Evolutionary conservation across 2,888 invertebrate species (phyloP), one percentile per base, ranked within the genome.

Genomic region (Synergus umbraculus): DNA sequence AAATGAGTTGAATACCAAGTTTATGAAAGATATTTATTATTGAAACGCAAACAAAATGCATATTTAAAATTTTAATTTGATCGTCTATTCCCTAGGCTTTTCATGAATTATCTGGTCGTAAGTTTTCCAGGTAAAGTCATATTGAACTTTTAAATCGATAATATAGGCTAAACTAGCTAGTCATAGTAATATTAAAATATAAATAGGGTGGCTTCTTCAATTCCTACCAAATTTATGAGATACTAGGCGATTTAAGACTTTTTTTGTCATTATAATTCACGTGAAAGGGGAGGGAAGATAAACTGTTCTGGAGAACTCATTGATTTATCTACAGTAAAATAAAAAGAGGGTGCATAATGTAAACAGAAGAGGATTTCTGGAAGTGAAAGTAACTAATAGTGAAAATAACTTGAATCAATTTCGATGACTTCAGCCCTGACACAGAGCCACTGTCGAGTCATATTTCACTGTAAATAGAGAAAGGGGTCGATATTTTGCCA

Each of bases 401-500:
- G 29, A 29, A 29, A 29, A 3, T 29, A 29, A n/a, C 15, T 37
- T 37, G 54, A 73, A 73, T 73, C 73, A 73, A 37, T 73, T 73
- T 73, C 54, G 37, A 73, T 73, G 73, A 73, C 73, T 73, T 73
- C 37, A 73, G 54, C 73, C 73, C 73, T 73, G 73, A 73, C 73
- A 73, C 54, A 73, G 73, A 73, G 54, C 29, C 54, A 73, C 15
- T 73, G 49, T 22, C 29, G n/a, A 73, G 37, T 54, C 37, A 73
- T 73, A 73, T 73, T 73, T 73, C 73, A n/a, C 37, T 15, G 73
- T 73, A 73, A 73, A 73, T 73, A 73, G 29, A 37, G 37, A 54
- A 85, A 83, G 67, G 80, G 82, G 86, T 88, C 87, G 86, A 87
- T 87, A 86, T 83, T 86, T 86, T 84, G 85, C 83, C 80, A 82